Evolutionary conservation across 2,888 invertebrate genomes (phyloP), one percentile per base, ranked within the genome.

Genomic region (Thumatha senex): DNA sequence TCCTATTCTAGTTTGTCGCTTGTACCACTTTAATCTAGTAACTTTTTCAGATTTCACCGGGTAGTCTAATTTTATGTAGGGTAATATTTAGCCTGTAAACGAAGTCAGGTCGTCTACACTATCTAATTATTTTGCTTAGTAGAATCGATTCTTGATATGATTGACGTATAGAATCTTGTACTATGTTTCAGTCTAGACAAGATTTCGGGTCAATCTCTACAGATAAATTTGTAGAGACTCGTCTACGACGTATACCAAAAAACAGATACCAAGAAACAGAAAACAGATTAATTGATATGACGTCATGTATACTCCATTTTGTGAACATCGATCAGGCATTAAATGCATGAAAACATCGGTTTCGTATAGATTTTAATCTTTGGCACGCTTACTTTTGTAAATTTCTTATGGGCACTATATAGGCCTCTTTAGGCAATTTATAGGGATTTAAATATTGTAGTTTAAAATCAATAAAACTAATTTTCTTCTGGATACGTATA

Each of bases 141-240:
- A 58, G 50, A 60, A 50, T 46, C 63, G 61, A 56, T 49, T 51
- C 46, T 55, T 72, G 74, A 74, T 74, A 74, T 74, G 72, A 71
- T 53, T 51, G 58, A 56, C 74, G 72, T 72, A 71, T 74, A 74
- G 63, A 45, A 58, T 62, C 54, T 72, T 72, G 71, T 74, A 70
- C 70, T 70, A 56, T 58, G 13, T 54, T 54, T 72, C 69, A 72
- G 72, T 70, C 67, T 43, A 56, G 50, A 54, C 42, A 44, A 50
- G 49, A 51, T 49, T 50, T 43, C 39, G 46, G 49, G 49, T 40
- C 51, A 12, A 47, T 24, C 34, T 46, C 24, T 29, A 31, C 5
- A 40, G 11, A 7, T 29, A 43, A 39, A 4, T 35, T 4, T 12
- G 46, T 38, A 15, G 14, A 9, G 14, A 39, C 33, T 42, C 12